phyloP scores from a whole-genome alignment of 1,140 invertebrate genomes.

The Cherax destructor region DNA sequence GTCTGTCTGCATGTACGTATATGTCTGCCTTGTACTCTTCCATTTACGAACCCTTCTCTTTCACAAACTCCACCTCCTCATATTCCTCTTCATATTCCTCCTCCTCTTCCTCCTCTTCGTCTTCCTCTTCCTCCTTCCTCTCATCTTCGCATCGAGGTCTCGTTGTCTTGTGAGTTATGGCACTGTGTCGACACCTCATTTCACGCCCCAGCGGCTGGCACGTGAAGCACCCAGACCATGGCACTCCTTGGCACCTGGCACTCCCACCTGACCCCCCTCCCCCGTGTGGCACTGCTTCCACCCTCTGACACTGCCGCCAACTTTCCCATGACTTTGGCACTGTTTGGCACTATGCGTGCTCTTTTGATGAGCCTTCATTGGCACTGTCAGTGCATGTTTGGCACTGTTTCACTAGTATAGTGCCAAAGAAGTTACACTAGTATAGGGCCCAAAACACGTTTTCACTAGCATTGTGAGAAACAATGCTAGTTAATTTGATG shows the following conservation, averaged over 20 bases:
- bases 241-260: constrained; percentile 38
- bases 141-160: too few species aligned
- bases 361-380: too few species aligned
- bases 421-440: too few species aligned
- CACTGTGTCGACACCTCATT: constrained; percentile 59
- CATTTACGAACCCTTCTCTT: background rate
- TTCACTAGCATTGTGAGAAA: too few species aligned
- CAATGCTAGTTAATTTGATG: too few species aligned
- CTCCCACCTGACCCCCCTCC: background rate
- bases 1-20: background rate
- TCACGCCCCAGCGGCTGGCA: constrained; percentile 57
- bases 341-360: too few species aligned
- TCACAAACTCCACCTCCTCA: too few species aligned
- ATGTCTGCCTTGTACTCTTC: too few species aligned
- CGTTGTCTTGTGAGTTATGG: constrained; percentile 53
- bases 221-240: constrained; percentile 22
- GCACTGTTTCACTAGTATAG: too few species aligned
- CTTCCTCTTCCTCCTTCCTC: background rate
- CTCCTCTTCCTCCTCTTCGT: background rate
- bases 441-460: too few species aligned
- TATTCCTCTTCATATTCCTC: background rate
- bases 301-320: background rate
- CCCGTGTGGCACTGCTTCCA: background rate
- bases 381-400: too few species aligned
- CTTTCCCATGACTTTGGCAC: background rate